Base-by-base conservation (phyloP, 2,888 invertebrate genomes). In the Lasioglossum pauxillum region DNA sequence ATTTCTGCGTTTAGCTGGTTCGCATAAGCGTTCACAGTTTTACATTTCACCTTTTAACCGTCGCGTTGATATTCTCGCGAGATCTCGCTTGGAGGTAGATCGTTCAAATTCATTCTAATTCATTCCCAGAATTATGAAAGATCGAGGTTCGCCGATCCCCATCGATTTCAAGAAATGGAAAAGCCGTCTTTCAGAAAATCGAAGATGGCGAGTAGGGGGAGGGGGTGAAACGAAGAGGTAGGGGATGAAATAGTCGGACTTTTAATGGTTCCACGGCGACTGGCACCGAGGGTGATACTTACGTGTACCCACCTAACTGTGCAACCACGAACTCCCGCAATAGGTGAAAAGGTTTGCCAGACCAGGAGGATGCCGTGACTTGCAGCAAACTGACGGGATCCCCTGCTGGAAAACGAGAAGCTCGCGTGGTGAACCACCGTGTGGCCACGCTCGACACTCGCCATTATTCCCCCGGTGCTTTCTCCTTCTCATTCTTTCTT, bases 251-350 rank as follows among this genome's bases (percentile, higher is more conserved):
- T 74, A 76, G 80, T 78, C 83, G 82, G 88, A 91, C 90, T 92
- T 92, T 92, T 91, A 93, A 93, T 91, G 91, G 91, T 91, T 92
- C 81, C 73, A 89, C 91, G 93, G 94, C 89, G 94, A 93, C 94
- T 95, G 95, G 94, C 93, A 95, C 94, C 93, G 93, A 93, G 93
- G 93, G 93, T 94, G 94, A 94, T 93, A 94, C 94, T 89, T 91
- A 90, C 88, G 88, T 87, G 86, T 90, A 86, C 88, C 87, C 80
- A 83, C 76, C 82, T 69, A 80, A 87, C 82, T 75, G 75, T 78
- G 87, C 76, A 85, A 83, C 81, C 89, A 85, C 82, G 85, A 80
- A 82, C 84, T 84, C 83, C 81, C 80, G 80, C 80, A 75, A 81
- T 86, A 84, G 89, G 85, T 75, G 87, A 87, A 84, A 82, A 83